Conservation (phyloP, 1,140 invertebrate genomes). For the Oedothorax gibbosus region DNA sequence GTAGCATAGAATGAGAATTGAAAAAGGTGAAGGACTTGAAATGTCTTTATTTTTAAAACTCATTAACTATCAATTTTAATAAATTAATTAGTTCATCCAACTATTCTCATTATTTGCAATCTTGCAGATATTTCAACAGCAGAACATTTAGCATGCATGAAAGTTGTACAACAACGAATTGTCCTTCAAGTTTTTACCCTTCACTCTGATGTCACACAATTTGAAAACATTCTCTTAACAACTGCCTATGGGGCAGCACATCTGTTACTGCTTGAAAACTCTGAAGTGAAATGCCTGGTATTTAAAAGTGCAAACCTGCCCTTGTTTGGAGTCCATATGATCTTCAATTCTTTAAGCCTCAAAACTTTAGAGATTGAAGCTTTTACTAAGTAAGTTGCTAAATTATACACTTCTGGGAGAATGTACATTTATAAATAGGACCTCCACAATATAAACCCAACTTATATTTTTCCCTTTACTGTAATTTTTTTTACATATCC, state of each 20-base stretch:
- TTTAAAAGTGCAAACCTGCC: not conserved
- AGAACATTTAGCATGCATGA: not conserved
- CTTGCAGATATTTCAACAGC: constrained; percentile 1
- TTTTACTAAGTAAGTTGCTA: not conserved
- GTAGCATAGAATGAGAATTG: not conserved
- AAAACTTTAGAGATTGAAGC: constrained; percentile 11
- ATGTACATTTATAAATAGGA: not conserved
- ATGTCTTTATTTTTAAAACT: not conserved
- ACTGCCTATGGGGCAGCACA: not conserved
- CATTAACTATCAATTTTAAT: not conserved
- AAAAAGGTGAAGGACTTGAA: not conserved
- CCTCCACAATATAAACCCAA: not conserved
- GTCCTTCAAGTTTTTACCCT: not conserved
- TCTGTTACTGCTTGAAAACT: not conserved
- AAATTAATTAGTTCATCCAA: not conserved
- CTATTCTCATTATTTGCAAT: not conserved
- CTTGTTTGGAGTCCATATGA: constrained; percentile 8
- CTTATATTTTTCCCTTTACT: not conserved
- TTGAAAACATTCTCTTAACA: not conserved
- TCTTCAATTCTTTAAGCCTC: not conserved
- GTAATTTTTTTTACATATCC: no score
- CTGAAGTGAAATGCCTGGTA: not conserved
- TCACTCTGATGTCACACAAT: not conserved
- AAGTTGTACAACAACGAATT: constrained; percentile 12
- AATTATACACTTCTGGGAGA: not conserved